Percentiles rank a stretch among this genome's conserved stretches.
phyloP scores from a whole-genome alignment of 2,888 invertebrate species.

The Netelia inedita region DNA sequence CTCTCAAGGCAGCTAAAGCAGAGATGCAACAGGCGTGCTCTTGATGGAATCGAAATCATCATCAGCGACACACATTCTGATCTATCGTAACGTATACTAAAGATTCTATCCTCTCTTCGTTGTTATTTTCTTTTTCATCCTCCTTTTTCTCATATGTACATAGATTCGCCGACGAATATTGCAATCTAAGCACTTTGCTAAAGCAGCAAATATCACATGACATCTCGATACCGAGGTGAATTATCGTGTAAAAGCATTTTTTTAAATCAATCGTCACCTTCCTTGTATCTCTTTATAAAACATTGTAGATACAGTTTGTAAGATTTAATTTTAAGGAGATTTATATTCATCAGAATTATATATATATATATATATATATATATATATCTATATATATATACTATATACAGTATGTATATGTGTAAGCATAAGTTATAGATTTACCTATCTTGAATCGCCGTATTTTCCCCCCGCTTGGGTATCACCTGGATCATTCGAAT shows the following conservation, averaged over 20 bases:
- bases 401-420: conserved; percentile 33
- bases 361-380: conserved; percentile 63
- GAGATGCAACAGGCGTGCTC: conserved; percentile 86
- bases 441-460: conserved; percentile 51
- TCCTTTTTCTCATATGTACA: conserved; percentile 58
- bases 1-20: conserved; percentile 86
- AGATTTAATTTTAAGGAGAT: conserved; percentile 71
- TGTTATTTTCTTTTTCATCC: conserved; percentile 24
- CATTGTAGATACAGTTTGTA: conserved; percentile 80
- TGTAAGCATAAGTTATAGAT: conserved; percentile 45
- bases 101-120: conserved; percentile 34
- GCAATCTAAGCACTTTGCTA: conserved; percentile 46
- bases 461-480: conserved; percentile 38
- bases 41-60: conserved; percentile 83
- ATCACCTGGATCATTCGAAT: conserved; percentile 49
- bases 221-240: conserved; percentile 21
- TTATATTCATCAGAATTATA: conserved; percentile 65
- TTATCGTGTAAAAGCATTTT: conserved; percentile 5
- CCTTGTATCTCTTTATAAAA: conserved; percentile 70
- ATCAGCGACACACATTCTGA: conserved; percentile 69
- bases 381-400: conserved; percentile 12
- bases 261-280: conserved; percentile 50
- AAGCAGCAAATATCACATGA: conserved; percentile 16
- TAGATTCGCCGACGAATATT: conserved; percentile 62
- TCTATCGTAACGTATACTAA: conserved; percentile 58